These are phyloP conservation scores for Polyodon spathula DNA, from an alignment of 2,113 vertebrate genomes.

Conservation along the genomic window DNA sequence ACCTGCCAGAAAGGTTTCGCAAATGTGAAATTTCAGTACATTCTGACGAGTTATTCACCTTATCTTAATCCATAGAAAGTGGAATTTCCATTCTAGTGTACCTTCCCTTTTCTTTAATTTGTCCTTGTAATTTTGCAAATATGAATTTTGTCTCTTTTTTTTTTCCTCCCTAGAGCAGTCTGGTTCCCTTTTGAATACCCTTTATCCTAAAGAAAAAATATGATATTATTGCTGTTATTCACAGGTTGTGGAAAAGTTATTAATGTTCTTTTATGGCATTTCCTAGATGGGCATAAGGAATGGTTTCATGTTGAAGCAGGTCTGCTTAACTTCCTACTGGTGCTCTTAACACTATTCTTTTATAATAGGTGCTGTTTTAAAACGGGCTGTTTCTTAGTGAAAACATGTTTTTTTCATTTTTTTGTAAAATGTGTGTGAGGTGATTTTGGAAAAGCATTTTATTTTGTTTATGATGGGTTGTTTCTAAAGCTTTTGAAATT, in stretches of 20 bases:
- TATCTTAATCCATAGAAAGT: slow-evolving; percentile 48
- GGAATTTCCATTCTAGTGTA: slow-evolving; percentile 38
- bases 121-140: slow-evolving; percentile 60
- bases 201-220: slow-evolving; percentile 45
- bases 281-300: slow-evolving; percentile 45
- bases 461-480: too few species aligned
- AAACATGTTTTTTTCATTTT: too few species aligned
- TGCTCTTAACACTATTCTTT: slow-evolving; percentile 17
- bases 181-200: slow-evolving; percentile 57
- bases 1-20: too few species aligned
- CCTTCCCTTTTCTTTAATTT: slow-evolving; percentile 47
- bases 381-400: slow-evolving; percentile 24
- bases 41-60: slow-evolving; percentile 53
- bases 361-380: slow-evolving; percentile 24
- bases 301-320: slow-evolving; percentile 47
- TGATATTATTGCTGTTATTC: slow-evolving; percentile 45
- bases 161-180: slow-evolving; percentile 42
- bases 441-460: too few species aligned
- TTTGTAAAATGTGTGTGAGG: too few species aligned
- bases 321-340: slow-evolving; percentile 26
- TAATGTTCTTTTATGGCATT: slow-evolving; percentile 54
- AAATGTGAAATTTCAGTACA: slow-evolving; percentile 6
- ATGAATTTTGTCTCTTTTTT: slow-evolving; percentile 39
- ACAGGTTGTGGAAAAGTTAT: slow-evolving; percentile 57
- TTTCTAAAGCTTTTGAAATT: too few species aligned